Percentiles rank a stretch among this genome's conserved stretches.
Conservation (phyloP, 1,140 invertebrate genomes). For the Diorhabda sublineata region DNA sequence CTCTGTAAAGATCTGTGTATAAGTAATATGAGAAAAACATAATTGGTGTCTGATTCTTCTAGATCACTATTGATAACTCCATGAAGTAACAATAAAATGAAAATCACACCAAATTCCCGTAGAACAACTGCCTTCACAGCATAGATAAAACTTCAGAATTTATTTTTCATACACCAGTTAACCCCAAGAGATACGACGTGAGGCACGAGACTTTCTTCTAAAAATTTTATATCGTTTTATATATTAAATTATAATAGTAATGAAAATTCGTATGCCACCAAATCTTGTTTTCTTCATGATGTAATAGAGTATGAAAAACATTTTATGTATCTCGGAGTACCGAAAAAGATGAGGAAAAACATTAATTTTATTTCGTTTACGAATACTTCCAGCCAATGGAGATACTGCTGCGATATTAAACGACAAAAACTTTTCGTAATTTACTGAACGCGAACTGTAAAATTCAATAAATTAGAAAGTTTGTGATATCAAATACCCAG, state of each 20-base stretch:
- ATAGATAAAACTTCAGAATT: neutral
- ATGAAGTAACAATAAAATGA: neutral
- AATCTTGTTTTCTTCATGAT: conserved; percentile 17
- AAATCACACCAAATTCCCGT: neutral
- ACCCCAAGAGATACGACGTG: conserved; percentile 2
- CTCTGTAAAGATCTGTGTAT: too few species aligned
- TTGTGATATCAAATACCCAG: too few species aligned
- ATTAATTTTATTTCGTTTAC: conserved; percentile 13
- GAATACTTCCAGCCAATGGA: neutral
- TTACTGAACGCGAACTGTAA: too few species aligned
- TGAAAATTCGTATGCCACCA: conserved; percentile 14
- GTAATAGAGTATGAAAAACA: conserved; percentile 16
- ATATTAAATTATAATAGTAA: conserved; percentile 6
- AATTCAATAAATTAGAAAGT: too few species aligned
- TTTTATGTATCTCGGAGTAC: conserved; percentile 8
- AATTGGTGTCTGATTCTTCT: too few species aligned
- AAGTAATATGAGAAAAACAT: too few species aligned
- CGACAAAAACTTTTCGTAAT: too few species aligned
- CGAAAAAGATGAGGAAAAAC: conserved; percentile 8
- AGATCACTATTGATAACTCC: conserved; percentile 13
- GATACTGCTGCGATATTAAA: too few species aligned
- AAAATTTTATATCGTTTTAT: conserved; percentile 3
- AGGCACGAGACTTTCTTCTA: neutral
- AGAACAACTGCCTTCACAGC: neutral
- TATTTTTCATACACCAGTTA: neutral